phyloP scores from a whole-genome alignment of 2,797 vertebrate species.

The Telmatherina bonti region DNA sequence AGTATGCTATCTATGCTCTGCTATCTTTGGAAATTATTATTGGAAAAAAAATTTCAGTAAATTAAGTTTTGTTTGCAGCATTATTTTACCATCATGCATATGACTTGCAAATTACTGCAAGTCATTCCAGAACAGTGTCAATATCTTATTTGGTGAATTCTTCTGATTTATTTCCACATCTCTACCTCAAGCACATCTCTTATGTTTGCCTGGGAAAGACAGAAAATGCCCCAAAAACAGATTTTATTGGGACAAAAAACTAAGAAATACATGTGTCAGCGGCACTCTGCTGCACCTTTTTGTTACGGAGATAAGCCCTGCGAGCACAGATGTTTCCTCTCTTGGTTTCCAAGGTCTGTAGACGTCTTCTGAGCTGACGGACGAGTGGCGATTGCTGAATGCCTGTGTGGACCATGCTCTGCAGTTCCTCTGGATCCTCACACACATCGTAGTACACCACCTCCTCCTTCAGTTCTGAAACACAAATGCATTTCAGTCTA shows the following conservation, averaged over 20 bases:
- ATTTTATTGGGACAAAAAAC: background rate
- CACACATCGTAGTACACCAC: constrained; percentile 95
- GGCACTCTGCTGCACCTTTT: constrained; percentile 81
- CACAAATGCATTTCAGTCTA: constrained; percentile 28
- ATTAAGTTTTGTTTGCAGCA: background rate
- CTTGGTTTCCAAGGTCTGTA: constrained; percentile 87
- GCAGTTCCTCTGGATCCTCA: constrained; percentile 91
- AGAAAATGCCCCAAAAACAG: background rate
- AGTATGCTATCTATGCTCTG: too few relatives aligned
- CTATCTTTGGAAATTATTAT: too few relatives aligned
- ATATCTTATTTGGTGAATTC: background rate
- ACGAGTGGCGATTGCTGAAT: constrained; percentile 66
- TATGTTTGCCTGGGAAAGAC: fast-evolving
- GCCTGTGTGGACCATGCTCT: constrained; percentile 71
- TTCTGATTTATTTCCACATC: background rate
- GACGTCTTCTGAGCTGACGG: constrained; percentile 78
- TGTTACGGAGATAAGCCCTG: constrained; percentile 91
- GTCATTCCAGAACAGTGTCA: background rate
- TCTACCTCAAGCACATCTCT: background rate
- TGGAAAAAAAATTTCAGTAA: too few relatives aligned
- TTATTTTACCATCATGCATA: background rate
- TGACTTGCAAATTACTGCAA: background rate
- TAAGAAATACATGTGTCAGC: background rate
- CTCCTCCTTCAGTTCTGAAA: constrained; percentile 92
- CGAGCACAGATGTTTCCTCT: constrained; percentile 89